Percentiles rank a stretch among this genome's conserved stretches.
Evolutionary conservation across 1,140 invertebrate species (phyloP).

Genomic region (Tetramorium alpestre): DNA sequence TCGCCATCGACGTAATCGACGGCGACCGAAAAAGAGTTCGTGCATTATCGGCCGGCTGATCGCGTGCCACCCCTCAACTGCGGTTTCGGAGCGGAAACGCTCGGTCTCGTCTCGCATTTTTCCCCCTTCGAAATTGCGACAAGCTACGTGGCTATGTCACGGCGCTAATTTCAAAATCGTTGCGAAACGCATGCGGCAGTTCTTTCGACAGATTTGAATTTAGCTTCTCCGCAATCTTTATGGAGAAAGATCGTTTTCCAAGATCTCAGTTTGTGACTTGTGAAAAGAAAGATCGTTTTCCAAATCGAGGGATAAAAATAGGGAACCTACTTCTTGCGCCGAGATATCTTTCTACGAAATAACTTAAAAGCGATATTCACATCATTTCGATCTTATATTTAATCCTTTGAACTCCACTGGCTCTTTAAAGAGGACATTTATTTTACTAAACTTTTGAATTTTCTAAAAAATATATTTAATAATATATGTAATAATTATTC

Average conservation of each 20-base stretch:
- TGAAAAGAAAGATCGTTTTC: no score
- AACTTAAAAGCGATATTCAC: no score
- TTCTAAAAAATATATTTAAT: no score
- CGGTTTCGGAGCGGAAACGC: neutral
- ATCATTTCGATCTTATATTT: no score
- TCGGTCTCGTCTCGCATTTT: neutral
- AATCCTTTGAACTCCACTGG: no score
- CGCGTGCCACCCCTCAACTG: neutral
- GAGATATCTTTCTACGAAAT: no score
- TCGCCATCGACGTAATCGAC: neutral
- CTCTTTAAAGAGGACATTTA: no score
- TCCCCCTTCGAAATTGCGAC: neutral
- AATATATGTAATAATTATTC: no score
- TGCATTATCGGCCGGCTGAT: neutral
- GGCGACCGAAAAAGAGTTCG: neutral
- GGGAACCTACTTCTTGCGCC: no score
- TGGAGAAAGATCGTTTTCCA: neutral
- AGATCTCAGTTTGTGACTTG: neutral
- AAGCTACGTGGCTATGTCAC: neutral
- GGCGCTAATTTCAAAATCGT: constrained; percentile 27
- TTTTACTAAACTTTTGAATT: no score
- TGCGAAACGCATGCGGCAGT: no score
- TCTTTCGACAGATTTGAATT: neutral
- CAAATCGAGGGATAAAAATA: no score
- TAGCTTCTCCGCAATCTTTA: neutral